A percentile compares a stretch with the other conserved stretches of the same genome.
Evolutionary conservation across 2,113 vertebrate species (phyloP).

Genomic region (Lota lota): DNA sequence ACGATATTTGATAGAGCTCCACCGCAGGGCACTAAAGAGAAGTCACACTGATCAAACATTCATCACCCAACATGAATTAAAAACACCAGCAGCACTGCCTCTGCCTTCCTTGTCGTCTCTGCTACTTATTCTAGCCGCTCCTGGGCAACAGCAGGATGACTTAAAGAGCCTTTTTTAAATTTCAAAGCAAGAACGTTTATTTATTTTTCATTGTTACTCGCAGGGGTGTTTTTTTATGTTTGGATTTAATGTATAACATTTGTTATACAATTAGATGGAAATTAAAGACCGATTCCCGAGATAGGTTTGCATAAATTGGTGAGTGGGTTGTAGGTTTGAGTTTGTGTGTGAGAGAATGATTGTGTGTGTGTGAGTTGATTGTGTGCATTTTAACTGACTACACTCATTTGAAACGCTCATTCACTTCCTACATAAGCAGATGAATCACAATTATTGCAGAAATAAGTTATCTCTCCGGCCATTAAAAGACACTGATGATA

Average conservation of each 20-base stretch:
- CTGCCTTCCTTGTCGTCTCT: not conserved
- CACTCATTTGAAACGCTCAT: too few species aligned
- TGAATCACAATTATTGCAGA: too few species aligned
- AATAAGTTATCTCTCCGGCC: too few species aligned
- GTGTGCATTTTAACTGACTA: not conserved
- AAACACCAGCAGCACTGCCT: not conserved
- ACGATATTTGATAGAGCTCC: not conserved
- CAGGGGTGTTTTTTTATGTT: not conserved
- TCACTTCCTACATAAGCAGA: too few species aligned
- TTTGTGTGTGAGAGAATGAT: not conserved
- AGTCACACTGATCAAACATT: slow-evolving; percentile 1
- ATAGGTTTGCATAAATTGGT: not conserved
- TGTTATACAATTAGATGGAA: not conserved
- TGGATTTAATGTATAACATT: not conserved
- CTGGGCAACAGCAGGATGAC: not conserved
- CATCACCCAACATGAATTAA: not conserved
- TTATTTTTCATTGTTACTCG: not conserved
- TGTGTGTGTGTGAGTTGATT: not conserved
- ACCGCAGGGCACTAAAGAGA: not conserved
- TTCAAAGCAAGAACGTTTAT: not conserved
- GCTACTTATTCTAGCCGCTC: not conserved
- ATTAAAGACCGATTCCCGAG: not conserved
- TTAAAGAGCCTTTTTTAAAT: slow-evolving; percentile 4
- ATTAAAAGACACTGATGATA: too few species aligned
- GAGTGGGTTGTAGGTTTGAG: not conserved